These are phyloP conservation scores for Unio pictorum DNA, from an alignment of 2,888 invertebrate genomes.

Conservation along the genomic window DNA sequence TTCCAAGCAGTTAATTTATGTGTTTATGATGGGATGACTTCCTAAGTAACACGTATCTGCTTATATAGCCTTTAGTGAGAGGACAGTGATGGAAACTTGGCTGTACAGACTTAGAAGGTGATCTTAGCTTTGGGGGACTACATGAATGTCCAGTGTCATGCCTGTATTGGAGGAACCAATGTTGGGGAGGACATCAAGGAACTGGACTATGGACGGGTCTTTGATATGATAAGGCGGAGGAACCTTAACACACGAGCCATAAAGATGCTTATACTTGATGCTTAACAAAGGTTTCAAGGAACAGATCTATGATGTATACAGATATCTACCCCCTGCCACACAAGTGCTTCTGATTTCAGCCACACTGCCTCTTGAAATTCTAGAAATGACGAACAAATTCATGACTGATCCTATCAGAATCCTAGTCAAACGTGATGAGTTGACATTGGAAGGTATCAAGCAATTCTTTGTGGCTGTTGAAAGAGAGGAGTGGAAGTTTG, in stretches of 20 bases:
- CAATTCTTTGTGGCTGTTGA: constrained; percentile 99
- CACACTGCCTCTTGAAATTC: constrained; percentile 97
- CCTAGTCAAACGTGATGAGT: constrained; percentile 98
- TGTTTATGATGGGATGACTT: too few species aligned
- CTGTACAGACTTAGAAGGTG: constrained; percentile 97
- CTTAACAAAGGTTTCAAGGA: constrained; percentile 99
- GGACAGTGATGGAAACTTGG: constrained; percentile 82
- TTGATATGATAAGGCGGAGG: constrained; percentile 92
- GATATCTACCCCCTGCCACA: constrained; percentile 96
- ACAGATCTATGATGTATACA: constrained; percentile 99
- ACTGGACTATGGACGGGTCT: constrained; percentile 97
- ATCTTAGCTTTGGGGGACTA: constrained; percentile 96
- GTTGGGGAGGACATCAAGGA: constrained; percentile 98
- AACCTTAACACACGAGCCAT: constrained; percentile 92
- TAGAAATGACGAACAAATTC: constrained; percentile 99
- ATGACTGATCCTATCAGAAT: constrained; percentile 99
- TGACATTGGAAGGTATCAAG: constrained; percentile 99
- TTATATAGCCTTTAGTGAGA: too few species aligned
- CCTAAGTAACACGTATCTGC: too few species aligned
- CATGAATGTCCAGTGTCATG: constrained; percentile 99
- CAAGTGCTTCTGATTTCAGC: constrained; percentile 97
- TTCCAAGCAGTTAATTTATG: too few species aligned
- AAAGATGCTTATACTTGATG: constrained; percentile 98
- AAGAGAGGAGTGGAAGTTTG: constrained; percentile 99
- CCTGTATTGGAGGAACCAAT: constrained; percentile 99